phyloP scores from a whole-genome alignment of 2,888 invertebrate species.

The Melanophora roralis region DNA sequence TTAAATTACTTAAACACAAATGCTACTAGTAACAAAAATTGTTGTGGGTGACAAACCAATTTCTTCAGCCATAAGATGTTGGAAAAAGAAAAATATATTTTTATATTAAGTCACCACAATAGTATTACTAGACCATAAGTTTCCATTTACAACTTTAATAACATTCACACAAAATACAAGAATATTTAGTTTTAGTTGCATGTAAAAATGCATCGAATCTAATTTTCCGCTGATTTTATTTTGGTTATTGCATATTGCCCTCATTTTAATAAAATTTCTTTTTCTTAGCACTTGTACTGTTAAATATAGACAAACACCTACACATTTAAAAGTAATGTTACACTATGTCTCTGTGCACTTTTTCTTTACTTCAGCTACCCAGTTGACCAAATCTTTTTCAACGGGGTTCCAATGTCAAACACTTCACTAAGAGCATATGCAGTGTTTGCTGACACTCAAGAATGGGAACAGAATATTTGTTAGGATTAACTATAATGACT shows the following conservation, averaged over 20 bases:
- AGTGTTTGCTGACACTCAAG: too few relatives aligned
- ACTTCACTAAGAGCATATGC: too few relatives aligned
- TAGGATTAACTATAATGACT: too few relatives aligned
- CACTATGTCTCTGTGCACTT: neutral
- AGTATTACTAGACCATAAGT: slow-evolving; percentile 10
- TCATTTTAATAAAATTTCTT: slow-evolving; percentile 23
- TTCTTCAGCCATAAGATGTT: neutral
- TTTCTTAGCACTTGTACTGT: slow-evolving; percentile 1
- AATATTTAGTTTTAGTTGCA: neutral
- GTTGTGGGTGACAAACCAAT: neutral
- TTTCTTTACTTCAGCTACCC: neutral
- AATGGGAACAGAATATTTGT: too few relatives aligned
- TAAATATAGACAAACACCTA: neutral
- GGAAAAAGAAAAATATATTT: neutral
- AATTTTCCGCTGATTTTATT: slow-evolving; percentile 64
- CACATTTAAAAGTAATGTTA: neutral
- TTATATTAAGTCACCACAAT: slow-evolving; percentile 27
- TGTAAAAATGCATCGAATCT: slow-evolving; percentile 55
- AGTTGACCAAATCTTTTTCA: too few relatives aligned
- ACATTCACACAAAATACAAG: neutral
- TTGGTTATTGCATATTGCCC: slow-evolving; percentile 54
- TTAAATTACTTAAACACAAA: too few relatives aligned
- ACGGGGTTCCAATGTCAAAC: too few relatives aligned
- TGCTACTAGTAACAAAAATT: neutral
- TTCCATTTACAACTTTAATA: slow-evolving; percentile 1